These are phyloP conservation scores for Lemur catta DNA, from an alignment of 2,797 vertebrate genomes.

Conservation along the genomic window DNA sequence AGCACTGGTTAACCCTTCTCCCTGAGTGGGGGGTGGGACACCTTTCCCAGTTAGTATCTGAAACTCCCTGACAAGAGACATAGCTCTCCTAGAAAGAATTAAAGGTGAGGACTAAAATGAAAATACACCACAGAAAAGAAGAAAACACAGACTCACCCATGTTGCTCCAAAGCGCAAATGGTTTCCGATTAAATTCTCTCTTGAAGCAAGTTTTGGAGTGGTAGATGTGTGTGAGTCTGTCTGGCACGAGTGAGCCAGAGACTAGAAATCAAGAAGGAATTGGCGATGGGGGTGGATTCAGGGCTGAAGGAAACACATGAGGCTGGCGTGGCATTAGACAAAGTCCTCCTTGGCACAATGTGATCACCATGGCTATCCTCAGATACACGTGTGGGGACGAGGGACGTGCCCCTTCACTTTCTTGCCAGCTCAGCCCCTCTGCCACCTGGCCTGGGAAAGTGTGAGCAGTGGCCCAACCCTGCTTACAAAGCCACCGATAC, in stretches of 20 bases:
- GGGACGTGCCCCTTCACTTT: not conserved
- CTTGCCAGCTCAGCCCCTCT: not conserved
- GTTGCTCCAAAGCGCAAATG: not conserved
- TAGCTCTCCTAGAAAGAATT: not conserved
- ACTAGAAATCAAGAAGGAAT: not conserved
- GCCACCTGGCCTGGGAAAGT: no score
- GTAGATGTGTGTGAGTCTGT: rapidly evolving
- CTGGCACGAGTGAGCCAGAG: not conserved
- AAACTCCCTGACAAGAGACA: not conserved
- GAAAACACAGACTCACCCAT: not conserved
- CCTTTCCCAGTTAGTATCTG: not conserved
- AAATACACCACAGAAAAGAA: not conserved
- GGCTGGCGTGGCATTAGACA: rapidly evolving
- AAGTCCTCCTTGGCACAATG: rapidly evolving
- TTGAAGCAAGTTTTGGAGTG: not conserved
- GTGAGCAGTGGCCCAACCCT: not conserved
- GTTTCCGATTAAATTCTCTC: not conserved
- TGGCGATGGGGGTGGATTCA: rapidly evolving
- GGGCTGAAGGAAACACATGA: not conserved
- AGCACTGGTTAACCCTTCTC: not conserved
- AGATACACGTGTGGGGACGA: rapidly evolving
- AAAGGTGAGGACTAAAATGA: not conserved
- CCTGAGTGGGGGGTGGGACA: rapidly evolving
- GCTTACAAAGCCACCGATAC: not conserved
- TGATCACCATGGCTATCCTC: not conserved